Base-by-base conservation (phyloP, 2,888 invertebrate species). In the Liposcelis brunnea region DNA sequence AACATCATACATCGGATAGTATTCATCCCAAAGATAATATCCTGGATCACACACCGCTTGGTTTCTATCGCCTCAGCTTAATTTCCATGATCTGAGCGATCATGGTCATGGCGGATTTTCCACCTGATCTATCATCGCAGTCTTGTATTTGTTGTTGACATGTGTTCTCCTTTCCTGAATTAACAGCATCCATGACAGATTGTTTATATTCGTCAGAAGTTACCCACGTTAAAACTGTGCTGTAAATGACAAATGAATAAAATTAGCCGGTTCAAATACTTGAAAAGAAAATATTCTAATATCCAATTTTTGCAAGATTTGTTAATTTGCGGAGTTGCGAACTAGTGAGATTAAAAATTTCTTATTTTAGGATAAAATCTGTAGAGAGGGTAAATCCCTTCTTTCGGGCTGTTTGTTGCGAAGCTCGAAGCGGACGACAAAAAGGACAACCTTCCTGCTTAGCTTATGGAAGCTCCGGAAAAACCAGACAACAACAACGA, bases 91-190 rank as follows among this genome's bases (percentile, higher is more conserved):
- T 16, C 11, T 40, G 15, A 14, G 40, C 40, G 6, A 40, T 21
- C 40, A 40, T 40, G 15, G 40, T 40, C 40, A 40, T 40, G 7
- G 40, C 40, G 6, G 40, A 40, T 40, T 40, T 40, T 14, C 40
- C 40, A n/a, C 40, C 40, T 6, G 40, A 40, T 18, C 40, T 16
- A 3, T 18, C 40, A 19, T 40, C 40, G 11, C 40, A 40, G 19
- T 16, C 19, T 21, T 14, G 16, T 40, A 40, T 40, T 21, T 40
- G 40, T 19, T 40, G 16, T 6, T 12, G 19, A 19, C 40, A 40
- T 14, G 16, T 40, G 11, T 40, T 40, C 6, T 40, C 40, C 16
- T 19, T 14, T 6, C 18, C 40, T 6, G 40, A 16, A 19, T 16
- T 21, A 7, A 40, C 40, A 12, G 40, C 40, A 6, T 14, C 40